Percentiles rank a stretch among this genome's conserved stretches.
Evolutionary conservation across 2,113 vertebrate species (phyloP).

Genomic region (Alaudala cheleensis): DNA sequence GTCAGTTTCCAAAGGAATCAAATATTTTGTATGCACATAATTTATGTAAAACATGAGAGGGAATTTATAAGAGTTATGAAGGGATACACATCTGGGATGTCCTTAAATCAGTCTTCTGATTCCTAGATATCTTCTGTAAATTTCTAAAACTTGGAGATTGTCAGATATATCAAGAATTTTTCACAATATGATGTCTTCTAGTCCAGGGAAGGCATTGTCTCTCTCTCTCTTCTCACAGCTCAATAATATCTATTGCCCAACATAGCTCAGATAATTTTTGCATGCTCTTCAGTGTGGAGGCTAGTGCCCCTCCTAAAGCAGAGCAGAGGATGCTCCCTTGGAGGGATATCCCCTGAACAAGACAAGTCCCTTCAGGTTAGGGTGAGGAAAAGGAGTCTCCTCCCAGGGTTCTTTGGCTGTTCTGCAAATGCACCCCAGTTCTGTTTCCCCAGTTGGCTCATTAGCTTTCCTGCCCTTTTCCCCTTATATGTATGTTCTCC

Average conservation of each 20-base stretch:
- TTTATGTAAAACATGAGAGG: not conserved
- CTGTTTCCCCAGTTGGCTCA: too few species aligned
- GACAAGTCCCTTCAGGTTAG: too few species aligned
- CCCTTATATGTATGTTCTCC: too few species aligned
- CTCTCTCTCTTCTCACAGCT: not conserved
- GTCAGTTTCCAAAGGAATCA: not conserved
- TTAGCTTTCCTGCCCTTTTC: too few species aligned
- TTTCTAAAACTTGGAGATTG: not conserved
- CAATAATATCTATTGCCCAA: not conserved
- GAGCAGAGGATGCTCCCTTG: too few species aligned
- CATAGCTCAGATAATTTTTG: not conserved
- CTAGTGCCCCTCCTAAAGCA: too few species aligned
- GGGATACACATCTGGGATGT: not conserved
- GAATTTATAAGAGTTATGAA: not conserved
- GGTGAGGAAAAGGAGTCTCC: too few species aligned
- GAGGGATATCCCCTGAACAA: too few species aligned
- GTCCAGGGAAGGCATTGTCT: not conserved
- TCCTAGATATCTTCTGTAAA: not conserved
- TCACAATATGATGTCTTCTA: not conserved
- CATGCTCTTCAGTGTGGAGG: not conserved
- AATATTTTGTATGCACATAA: not conserved
- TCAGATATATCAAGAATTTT: not conserved
- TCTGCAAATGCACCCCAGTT: too few species aligned
- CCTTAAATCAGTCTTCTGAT: not conserved
- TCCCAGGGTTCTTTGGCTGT: too few species aligned